A percentile compares a stretch with the other conserved stretches of the same genome.
Conservation (phyloP, 35 echinoderm and acorn worm genomes). For the Ophiothrix spiculata region DNA sequence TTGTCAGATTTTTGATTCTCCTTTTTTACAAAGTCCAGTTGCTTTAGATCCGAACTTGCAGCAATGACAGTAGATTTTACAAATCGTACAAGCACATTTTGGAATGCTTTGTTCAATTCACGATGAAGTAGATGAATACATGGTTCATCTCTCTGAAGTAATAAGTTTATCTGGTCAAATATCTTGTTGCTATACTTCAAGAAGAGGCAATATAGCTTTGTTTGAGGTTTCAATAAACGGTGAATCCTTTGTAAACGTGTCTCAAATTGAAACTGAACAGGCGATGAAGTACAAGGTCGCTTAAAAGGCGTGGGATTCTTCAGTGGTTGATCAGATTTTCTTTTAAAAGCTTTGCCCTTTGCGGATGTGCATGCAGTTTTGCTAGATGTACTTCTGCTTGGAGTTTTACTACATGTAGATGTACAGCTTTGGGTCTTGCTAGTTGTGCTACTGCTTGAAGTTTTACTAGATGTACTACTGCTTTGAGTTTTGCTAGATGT, state of each 20-base stretch:
- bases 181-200: slow-evolving; percentile 34
- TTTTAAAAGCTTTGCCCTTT: too few relatives aligned
- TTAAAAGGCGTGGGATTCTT: too few relatives aligned
- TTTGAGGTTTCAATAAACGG: slow-evolving; percentile 25
- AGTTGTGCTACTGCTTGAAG: too few relatives aligned
- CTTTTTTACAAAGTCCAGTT: background rate
- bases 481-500: too few relatives aligned
- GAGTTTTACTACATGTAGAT: too few relatives aligned
- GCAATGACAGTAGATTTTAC: slow-evolving; percentile 12
- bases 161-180: slow-evolving; percentile 36
- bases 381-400: too few relatives aligned
- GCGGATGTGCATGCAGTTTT: too few relatives aligned
- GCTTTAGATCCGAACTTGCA: background rate
- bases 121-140: slow-evolving; percentile 29
- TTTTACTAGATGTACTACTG: too few relatives aligned
- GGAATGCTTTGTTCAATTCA: background rate
- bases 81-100: background rate
- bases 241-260: slow-evolving; percentile 14
- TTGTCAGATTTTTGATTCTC: background rate
- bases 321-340: too few relatives aligned
- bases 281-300: too few relatives aligned
- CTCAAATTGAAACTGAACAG: too few relatives aligned
- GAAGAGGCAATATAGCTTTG: slow-evolving; percentile 35
- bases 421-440: too few relatives aligned
- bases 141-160: slow-evolving; percentile 44